phyloP scores from a whole-genome alignment of 2,797 vertebrate species.

The Siniperca obscura region DNA sequence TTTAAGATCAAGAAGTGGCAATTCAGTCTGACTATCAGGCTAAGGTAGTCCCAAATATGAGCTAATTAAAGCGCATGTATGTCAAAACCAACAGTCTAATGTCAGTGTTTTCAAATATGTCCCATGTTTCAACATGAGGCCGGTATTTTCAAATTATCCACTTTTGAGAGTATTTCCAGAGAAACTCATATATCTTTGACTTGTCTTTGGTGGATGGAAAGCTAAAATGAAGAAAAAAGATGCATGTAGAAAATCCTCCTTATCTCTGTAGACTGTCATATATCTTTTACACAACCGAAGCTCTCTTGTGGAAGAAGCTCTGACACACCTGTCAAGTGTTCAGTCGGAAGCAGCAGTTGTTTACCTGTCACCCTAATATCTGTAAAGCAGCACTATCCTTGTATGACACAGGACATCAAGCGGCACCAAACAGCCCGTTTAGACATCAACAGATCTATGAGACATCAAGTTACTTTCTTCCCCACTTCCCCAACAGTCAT shows the following conservation, averaged over 20 bases:
- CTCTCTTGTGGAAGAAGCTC: constrained; percentile 5
- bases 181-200: neutral
- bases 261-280: neutral
- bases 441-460: constrained; percentile 51
- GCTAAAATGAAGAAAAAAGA: constrained; percentile 13
- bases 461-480: constrained; percentile 50
- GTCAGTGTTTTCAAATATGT: neutral
- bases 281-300: constrained; percentile 11
- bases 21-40: neutral
- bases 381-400: constrained; percentile 25
- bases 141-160: neutral
- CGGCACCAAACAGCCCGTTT: constrained; percentile 28
- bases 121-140: too few species aligned
- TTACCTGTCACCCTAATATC: constrained; percentile 45
- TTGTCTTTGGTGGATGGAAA: neutral
- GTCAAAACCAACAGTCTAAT: neutral
- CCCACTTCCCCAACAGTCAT: constrained; percentile 44
- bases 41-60: neutral
- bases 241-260: constrained; percentile 6
- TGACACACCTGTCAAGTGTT: constrained; percentile 37
- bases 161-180: constrained; percentile 1
- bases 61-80: neutral
- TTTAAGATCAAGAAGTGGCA: neutral
- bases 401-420: constrained; percentile 44
- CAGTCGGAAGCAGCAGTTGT: constrained; percentile 23